A percentile compares a stretch with the other conserved stretches of the same genome.
phyloP scores from a whole-genome alignment of 2,888 invertebrate species.

The Coleophora flavipennella region DNA sequence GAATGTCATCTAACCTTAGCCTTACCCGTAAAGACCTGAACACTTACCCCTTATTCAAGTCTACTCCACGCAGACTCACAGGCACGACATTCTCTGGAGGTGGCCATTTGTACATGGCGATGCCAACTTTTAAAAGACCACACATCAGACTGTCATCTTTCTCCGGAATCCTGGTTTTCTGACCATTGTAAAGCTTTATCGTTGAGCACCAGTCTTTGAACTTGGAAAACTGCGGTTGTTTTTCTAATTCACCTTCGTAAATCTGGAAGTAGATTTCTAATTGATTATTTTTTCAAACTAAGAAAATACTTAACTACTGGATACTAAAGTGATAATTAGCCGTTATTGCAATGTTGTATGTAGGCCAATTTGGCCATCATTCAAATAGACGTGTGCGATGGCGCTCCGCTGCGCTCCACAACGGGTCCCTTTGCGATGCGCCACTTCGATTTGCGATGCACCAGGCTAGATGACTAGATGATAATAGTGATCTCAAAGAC shows the following conservation, averaged over 20 bases:
- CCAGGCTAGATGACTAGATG: no score
- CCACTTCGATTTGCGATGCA: no score
- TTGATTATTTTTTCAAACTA: not conserved
- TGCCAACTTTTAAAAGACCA: conserved; percentile 44
- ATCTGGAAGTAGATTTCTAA: conserved; percentile 39
- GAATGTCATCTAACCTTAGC: no score
- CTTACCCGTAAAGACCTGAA: no score
- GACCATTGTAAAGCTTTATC: conserved; percentile 75
- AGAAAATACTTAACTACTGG: no score
- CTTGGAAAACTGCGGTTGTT: conserved; percentile 75
- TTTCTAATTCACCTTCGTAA: conserved; percentile 78
- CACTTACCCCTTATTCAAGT: conserved; percentile 65
- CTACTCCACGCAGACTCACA: conserved; percentile 62
- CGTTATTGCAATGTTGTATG: no score
- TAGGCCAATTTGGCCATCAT: no score
- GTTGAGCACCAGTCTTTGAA: conserved; percentile 78
- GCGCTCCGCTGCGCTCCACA: no score
- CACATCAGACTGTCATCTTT: conserved; percentile 47
- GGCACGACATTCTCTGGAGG: conserved; percentile 64
- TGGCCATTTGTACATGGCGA: conserved; percentile 79
- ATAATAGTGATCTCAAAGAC: no score
- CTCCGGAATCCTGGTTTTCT: conserved; percentile 53
- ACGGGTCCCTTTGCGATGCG: no score
- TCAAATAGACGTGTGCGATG: no score
- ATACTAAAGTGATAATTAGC: no score